Conservation (phyloP, 1,140 invertebrate genomes). For the Leptinotarsa undecemlineata region DNA sequence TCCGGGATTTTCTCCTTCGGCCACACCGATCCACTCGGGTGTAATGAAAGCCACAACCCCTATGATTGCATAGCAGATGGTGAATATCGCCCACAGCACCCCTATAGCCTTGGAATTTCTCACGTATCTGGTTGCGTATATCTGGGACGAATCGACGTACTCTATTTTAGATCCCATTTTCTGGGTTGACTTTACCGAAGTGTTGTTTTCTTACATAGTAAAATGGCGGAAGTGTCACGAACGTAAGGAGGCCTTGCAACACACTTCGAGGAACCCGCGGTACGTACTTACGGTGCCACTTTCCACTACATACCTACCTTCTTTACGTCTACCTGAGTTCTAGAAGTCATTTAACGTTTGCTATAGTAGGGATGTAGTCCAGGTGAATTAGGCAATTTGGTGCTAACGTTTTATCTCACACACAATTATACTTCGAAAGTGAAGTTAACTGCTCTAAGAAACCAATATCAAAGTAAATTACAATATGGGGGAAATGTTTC, state of each 20-base stretch:
- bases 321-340: neutral
- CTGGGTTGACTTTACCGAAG: neutral
- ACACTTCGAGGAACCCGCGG: neutral
- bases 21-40: conserved; percentile 90
- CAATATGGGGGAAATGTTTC: no score
- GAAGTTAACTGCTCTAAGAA: no score
- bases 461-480: no score
- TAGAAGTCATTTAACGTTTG: neutral
- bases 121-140: conserved; percentile 91
- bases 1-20: conserved; percentile 82
- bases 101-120: conserved; percentile 95
- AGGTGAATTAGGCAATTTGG: no score
- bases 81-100: conserved; percentile 95
- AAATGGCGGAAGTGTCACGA: neutral
- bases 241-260: conserved; percentile 4
- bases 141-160: conserved; percentile 85
- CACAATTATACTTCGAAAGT: no score
- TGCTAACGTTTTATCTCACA: no score
- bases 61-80: conserved; percentile 95
- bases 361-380: neutral
- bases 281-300: conserved; percentile 7
- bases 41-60: conserved; percentile 92
- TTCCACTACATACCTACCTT: conserved; percentile 19
- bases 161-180: conserved; percentile 86
- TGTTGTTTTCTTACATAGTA: neutral